These are phyloP conservation scores for Rhynchotus rufescens DNA, from an alignment of 2,797 vertebrate genomes.

Conservation along the genomic window DNA sequence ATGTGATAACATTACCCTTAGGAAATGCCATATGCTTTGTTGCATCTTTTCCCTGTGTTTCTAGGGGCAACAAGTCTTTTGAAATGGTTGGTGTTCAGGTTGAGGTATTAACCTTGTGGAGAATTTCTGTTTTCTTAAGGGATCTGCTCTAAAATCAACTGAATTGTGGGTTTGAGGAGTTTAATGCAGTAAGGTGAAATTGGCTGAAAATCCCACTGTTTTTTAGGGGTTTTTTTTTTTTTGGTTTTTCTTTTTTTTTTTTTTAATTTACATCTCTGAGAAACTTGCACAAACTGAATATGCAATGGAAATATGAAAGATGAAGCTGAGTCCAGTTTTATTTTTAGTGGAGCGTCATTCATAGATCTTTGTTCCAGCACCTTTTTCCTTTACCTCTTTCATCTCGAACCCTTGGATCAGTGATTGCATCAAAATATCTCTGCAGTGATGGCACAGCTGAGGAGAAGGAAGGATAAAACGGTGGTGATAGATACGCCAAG, in stretches of 20 bases:
- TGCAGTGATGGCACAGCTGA: neutral
- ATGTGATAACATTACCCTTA: too few relatives aligned
- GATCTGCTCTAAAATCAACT: neutral
- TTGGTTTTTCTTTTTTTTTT: neutral
- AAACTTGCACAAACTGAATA: neutral
- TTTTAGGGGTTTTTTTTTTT: neutral
- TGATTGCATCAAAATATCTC: neutral
- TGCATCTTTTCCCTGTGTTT: neutral
- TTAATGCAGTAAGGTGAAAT: neutral
- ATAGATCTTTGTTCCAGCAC: neutral
- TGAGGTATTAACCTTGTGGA: neutral
- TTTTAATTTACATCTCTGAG: neutral
- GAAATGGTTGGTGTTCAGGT: neutral
- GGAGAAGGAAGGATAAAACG: neutral
- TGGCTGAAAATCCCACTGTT: neutral
- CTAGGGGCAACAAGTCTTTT: neutral
- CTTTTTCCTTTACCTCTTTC: neutral
- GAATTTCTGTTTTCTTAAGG: neutral
- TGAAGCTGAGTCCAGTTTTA: neutral
- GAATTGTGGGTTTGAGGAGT: neutral
- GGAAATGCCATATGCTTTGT: neutral
- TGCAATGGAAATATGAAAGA: neutral
- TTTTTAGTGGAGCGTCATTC: neutral
- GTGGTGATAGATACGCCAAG: accelerated
- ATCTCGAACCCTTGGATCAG: neutral